Evolutionary conservation across 35 echinoderm and acorn worm genomes (phyloP).

Genomic region (Apostichopus californicus): DNA sequence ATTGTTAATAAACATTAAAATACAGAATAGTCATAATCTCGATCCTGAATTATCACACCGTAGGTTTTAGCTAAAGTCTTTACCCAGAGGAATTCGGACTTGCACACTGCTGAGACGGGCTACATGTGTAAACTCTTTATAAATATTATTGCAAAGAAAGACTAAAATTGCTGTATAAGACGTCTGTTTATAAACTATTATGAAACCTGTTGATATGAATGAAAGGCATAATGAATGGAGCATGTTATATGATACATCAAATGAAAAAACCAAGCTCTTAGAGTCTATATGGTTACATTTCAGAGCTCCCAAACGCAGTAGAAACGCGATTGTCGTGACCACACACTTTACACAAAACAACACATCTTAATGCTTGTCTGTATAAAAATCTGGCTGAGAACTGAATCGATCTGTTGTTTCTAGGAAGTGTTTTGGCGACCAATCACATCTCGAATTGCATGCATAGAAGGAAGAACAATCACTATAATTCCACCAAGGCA

Average conservation of each 20-base stretch:
- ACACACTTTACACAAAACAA: no score
- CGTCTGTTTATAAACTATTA: slow-evolving; percentile 3
- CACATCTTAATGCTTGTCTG: slow-evolving; percentile 5
- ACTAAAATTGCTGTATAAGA: background rate
- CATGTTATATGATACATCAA: background rate
- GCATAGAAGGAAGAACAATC: slow-evolving; percentile 17
- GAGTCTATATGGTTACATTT: no score
- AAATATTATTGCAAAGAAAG: background rate
- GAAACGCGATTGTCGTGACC: no score
- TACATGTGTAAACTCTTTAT: background rate
- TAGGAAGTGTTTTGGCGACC: slow-evolving; percentile 40
- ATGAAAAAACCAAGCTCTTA: background rate
- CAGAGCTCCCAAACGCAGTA: no score
- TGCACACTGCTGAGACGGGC: background rate
- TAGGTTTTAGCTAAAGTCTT: background rate
- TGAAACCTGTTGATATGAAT: background rate
- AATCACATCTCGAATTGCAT: slow-evolving; percentile 39
- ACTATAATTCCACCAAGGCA: background rate
- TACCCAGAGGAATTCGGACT: background rate
- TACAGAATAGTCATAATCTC: background rate
- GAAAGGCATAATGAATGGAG: background rate
- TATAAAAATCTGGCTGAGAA: slow-evolving; percentile 27
- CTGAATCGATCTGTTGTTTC: slow-evolving; percentile 5
- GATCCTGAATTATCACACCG: background rate
- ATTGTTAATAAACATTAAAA: slow-evolving; percentile 25